Percentiles rank a stretch among this genome's conserved stretches.
phyloP scores from a whole-genome alignment of 2,888 invertebrate species.

The Podabrus alpinus region DNA sequence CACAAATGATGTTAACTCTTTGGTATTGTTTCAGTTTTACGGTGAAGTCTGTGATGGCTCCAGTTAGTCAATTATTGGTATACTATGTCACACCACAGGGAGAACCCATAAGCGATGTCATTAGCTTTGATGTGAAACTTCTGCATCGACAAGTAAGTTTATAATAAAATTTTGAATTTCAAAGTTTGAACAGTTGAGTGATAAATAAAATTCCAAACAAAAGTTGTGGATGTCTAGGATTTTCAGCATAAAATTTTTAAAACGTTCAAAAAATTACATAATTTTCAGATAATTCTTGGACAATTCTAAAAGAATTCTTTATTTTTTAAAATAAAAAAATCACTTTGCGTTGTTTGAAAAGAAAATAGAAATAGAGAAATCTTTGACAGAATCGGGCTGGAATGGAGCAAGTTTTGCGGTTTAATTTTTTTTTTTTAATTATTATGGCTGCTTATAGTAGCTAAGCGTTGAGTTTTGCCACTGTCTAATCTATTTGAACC shows the following conservation, averaged over 20 bases:
- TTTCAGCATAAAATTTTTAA: not conserved
- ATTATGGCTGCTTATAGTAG: no score
- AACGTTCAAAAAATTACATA: no score
- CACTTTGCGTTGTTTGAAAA: no score
- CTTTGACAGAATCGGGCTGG: no score
- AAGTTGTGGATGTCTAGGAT: not conserved
- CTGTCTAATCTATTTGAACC: no score
- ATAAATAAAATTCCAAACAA: not conserved
- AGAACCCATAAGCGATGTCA: conserved; percentile 69
- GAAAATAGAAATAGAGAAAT: no score
- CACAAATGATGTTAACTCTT: not conserved
- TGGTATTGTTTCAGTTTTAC: conserved; percentile 60
- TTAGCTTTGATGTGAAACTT: conserved; percentile 66
- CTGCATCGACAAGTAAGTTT: conserved; percentile 64
- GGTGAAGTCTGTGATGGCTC: conserved; percentile 69
- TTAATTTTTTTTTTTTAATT: no score
- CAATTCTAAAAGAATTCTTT: no score
- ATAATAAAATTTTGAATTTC: not conserved
- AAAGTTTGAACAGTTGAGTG: not conserved
- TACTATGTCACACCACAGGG: conserved; percentile 70
- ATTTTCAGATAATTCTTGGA: no score
- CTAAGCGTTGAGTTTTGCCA: no score
- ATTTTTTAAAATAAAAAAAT: no score
- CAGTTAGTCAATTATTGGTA: conserved; percentile 67
- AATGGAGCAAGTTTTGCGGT: no score